phyloP scores from a whole-genome alignment of 2,797 vertebrate species.

The Platyrinchus mystaceus region DNA sequence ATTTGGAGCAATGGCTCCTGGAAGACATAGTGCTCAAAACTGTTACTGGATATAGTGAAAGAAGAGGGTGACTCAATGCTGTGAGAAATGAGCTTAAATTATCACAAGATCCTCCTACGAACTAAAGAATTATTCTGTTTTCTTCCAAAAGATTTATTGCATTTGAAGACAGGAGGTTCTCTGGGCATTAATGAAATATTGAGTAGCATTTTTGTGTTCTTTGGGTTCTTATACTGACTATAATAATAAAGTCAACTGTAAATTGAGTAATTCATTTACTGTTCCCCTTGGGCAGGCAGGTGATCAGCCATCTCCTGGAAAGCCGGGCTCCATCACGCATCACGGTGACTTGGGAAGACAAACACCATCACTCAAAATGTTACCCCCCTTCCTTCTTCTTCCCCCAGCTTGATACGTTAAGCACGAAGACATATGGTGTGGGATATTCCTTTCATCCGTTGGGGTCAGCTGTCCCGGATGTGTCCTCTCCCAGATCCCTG shows the following conservation, averaged over 20 bases:
- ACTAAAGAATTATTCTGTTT: neutral
- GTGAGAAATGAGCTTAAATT: neutral
- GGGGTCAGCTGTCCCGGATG: neutral
- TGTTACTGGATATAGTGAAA: neutral
- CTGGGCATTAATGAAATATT: slow-evolving; percentile 3
- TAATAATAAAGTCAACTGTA: neutral
- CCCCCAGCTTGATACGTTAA: neutral
- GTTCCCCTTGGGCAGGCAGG: neutral
- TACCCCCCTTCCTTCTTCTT: neutral
- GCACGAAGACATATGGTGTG: accelerated
- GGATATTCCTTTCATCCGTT: neutral
- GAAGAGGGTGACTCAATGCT: neutral
- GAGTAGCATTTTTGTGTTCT: neutral
- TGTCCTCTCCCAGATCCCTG: neutral
- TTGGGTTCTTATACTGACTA: neutral
- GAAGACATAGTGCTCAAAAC: neutral
- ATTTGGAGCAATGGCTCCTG: neutral
- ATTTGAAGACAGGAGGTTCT: neutral
- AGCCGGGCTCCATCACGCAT: neutral
- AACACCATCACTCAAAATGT: neutral
- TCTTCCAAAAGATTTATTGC: neutral
- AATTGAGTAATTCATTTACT: neutral
- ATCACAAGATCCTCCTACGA: neutral
- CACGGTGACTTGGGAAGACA: neutral
- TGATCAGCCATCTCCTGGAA: neutral